Evolutionary conservation across 2,888 invertebrate genomes (phyloP).

Genomic region (Tipula unca): DNA sequence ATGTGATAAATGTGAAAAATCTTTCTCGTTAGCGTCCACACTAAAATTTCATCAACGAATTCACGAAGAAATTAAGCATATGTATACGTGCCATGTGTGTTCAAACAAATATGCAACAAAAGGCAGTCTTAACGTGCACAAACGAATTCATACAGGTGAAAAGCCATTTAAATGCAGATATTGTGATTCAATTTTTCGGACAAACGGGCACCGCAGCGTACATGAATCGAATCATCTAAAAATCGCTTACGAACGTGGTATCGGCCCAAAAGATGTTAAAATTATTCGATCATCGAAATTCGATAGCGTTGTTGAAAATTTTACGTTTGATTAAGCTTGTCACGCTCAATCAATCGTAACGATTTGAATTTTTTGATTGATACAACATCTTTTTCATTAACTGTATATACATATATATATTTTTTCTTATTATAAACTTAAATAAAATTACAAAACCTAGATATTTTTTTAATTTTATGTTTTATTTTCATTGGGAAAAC

Average conservation of each 20-base stretch:
- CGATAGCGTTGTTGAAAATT: background rate
- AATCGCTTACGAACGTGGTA: background rate
- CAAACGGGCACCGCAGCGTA: constrained; percentile 32
- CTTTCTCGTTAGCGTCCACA: constrained; percentile 28
- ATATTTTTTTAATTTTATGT: background rate
- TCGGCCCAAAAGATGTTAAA: background rate
- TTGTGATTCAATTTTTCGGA: constrained; percentile 32
- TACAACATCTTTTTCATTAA: background rate
- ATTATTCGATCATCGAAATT: background rate
- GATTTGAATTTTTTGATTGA: background rate
- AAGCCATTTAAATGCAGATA: constrained; percentile 32
- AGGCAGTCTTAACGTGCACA: constrained; percentile 31
- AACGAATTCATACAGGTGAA: constrained; percentile 34
- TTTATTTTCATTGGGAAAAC: background rate
- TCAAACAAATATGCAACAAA: constrained; percentile 31
- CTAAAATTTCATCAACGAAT: constrained; percentile 28
- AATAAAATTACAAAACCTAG: constrained; percentile 14
- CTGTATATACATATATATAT: background rate
- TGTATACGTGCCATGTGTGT: constrained; percentile 29
- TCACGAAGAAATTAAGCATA: constrained; percentile 26
- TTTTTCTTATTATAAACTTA: background rate
- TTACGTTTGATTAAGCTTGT: background rate
- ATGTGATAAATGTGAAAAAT: constrained; percentile 27
- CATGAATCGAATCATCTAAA: constrained; percentile 26
- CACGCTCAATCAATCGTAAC: background rate